phyloP scores from a whole-genome alignment of 1,140 invertebrate genomes.

The Myzus persicae region DNA sequence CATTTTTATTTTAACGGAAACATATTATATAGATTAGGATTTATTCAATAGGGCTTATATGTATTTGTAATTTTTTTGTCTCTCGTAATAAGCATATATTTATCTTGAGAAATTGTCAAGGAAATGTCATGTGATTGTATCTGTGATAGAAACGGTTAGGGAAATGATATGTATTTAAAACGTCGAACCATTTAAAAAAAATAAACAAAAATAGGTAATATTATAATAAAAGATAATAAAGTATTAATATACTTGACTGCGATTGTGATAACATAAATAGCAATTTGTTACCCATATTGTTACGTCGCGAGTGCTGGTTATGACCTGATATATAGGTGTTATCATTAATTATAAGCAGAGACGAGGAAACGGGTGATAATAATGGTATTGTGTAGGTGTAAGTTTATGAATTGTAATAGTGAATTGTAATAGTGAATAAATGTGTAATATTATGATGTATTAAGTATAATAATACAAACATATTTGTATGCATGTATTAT shows the following conservation, averaged over 20 bases:
- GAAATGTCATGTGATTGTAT: slow-evolving; percentile 56
- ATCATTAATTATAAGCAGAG: neutral
- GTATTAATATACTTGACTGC: slow-evolving; percentile 23
- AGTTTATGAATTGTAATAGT: slow-evolving; percentile 30
- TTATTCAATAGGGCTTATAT: slow-evolving; percentile 41
- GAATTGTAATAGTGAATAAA: slow-evolving; percentile 17
- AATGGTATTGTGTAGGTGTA: slow-evolving; percentile 20
- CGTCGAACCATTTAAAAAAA: neutral
- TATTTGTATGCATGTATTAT: neutral
- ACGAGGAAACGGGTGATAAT: neutral
- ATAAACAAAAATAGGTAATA: slow-evolving; percentile 32
- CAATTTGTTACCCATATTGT: slow-evolving; percentile 27
- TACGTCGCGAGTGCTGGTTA: neutral
- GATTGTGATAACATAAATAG: slow-evolving; percentile 24
- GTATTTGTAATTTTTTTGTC: slow-evolving; percentile 38
- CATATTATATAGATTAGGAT: slow-evolving; percentile 38
- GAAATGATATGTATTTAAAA: slow-evolving; percentile 42
- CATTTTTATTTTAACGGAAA: slow-evolving; percentile 42
- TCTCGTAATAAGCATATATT: slow-evolving; percentile 49
- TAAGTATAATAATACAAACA: neutral
- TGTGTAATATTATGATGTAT: neutral
- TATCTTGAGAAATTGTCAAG: slow-evolving; percentile 54
- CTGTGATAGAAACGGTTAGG: slow-evolving; percentile 54
- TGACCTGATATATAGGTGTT: slow-evolving; percentile 10
- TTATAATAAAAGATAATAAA: slow-evolving; percentile 14